Conservation (phyloP, 2,797 vertebrate genomes). For the Dipus sagitta region DNA sequence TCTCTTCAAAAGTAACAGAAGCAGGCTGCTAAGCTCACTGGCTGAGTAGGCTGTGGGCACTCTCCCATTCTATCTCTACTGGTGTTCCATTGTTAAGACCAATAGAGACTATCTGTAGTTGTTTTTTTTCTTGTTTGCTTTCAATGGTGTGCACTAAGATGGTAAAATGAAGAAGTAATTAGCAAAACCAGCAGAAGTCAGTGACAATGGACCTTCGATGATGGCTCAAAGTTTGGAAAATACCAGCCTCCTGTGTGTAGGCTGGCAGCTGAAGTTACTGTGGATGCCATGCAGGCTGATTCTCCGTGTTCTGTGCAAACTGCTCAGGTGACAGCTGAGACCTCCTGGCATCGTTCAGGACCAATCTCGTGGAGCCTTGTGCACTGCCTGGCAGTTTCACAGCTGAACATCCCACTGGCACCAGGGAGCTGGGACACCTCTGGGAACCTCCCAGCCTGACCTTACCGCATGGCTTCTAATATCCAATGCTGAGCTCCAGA, state of each 20-base stretch:
- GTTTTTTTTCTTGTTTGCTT: not conserved
- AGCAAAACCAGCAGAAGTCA: not conserved
- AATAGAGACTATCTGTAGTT: not conserved
- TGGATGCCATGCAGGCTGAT: not conserved
- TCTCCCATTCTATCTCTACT: not conserved
- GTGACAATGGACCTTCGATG: not conserved
- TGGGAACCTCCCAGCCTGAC: not conserved
- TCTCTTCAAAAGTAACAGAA: not conserved
- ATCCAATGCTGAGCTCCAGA: not conserved
- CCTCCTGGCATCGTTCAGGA: not conserved
- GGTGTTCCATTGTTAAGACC: not conserved
- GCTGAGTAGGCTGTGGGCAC: not conserved
- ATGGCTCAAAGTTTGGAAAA: not conserved
- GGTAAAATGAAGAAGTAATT: not conserved
- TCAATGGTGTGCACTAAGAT: not conserved
- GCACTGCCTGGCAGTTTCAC: not conserved
- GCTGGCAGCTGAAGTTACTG: not conserved
- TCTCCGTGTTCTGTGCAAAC: not conserved
- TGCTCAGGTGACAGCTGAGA: not conserved
- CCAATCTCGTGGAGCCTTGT: not conserved
- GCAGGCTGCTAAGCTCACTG: not conserved
- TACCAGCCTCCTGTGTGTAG: not conserved
- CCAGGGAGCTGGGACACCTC: not conserved
- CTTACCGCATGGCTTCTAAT: not conserved
- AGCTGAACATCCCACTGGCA: not conserved